A percentile compares a stretch with the other conserved stretches of the same genome.
Evolutionary conservation across 2,888 invertebrate species (phyloP).

Genomic region (Andrena trimmerana): DNA sequence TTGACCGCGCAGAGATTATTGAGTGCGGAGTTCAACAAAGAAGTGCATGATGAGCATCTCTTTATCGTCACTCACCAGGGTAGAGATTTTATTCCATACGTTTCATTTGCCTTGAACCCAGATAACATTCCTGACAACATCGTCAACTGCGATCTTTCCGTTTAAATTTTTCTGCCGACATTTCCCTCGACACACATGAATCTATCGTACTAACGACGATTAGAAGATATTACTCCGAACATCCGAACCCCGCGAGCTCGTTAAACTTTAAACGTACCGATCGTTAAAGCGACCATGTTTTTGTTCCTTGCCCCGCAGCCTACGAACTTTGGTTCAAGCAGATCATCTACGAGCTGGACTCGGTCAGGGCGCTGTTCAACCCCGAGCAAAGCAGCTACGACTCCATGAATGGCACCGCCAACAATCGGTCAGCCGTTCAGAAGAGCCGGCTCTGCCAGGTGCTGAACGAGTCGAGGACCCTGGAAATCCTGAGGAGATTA

Average conservation of each 20-base stretch:
- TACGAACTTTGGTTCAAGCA: conserved; percentile 99
- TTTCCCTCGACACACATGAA: background rate
- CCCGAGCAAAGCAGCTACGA: conserved; percentile 75
- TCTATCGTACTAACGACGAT: background rate
- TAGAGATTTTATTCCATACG: conserved; percentile 81
- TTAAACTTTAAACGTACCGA: background rate
- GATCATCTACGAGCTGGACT: conserved; percentile 98
- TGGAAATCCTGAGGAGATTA: conserved; percentile 96
- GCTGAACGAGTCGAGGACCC: conserved; percentile 95
- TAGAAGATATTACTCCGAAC: background rate
- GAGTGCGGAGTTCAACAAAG: conserved; percentile 89
- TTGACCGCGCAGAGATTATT: conserved; percentile 93
- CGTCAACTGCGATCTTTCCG: background rate
- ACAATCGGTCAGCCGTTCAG: conserved; percentile 57
- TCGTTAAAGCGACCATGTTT: background rate
- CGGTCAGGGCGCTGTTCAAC: conserved; percentile 93
- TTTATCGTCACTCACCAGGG: conserved; percentile 99
- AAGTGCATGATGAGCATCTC: conserved; percentile 98
- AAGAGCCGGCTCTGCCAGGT: conserved; percentile 84
- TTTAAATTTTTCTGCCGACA: background rate
- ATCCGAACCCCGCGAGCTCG: background rate
- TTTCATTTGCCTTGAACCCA: background rate
- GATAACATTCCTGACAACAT: background rate
- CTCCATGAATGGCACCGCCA: conserved; percentile 60
- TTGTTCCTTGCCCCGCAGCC: conserved; percentile 87